Conservation (phyloP, 2,888 invertebrate species). For the Morpho achilles region DNA sequence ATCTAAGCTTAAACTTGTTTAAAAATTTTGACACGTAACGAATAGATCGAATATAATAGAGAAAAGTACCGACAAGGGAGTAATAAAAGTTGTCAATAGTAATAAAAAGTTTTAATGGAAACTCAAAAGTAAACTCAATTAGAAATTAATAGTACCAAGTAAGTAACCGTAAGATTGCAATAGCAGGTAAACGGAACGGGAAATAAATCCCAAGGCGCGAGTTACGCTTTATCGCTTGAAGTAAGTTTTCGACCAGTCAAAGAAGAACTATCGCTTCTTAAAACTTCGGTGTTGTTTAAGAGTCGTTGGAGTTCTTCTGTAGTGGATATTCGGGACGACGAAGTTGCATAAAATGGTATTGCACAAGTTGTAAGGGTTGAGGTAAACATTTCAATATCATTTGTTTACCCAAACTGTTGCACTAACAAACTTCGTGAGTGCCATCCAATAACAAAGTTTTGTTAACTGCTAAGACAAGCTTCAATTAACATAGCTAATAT, state of each 20-base stretch:
- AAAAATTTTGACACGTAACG: no score
- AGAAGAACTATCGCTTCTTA: constrained; percentile 41
- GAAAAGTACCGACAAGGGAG: background rate
- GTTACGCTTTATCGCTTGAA: constrained; percentile 41
- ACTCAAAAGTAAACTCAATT: constrained; percentile 6
- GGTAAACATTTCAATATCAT: constrained; percentile 57
- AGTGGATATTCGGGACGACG: constrained; percentile 39
- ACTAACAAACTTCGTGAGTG: constrained; percentile 38
- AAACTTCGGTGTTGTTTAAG: constrained; percentile 32
- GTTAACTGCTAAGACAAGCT: constrained; percentile 24
- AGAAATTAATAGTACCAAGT: constrained; percentile 9
- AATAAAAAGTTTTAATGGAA: constrained; percentile 7
- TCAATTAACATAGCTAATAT: constrained; percentile 10
- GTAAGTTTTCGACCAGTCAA: constrained; percentile 42
- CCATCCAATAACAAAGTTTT: constrained; percentile 30
- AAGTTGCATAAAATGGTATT: constrained; percentile 56
- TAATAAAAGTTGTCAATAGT: background rate
- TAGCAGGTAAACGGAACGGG: constrained; percentile 52
- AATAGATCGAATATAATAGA: background rate
- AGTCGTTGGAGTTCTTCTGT: constrained; percentile 35
- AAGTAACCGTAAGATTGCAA: constrained; percentile 32
- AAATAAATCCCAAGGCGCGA: constrained; percentile 52
- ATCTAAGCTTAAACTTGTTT: no score
- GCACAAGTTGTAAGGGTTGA: constrained; percentile 55
- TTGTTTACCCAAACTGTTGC: constrained; percentile 45